Base-by-base conservation (phyloP, 2,888 invertebrate species). In the Pyrrhosoma nymphula region DNA sequence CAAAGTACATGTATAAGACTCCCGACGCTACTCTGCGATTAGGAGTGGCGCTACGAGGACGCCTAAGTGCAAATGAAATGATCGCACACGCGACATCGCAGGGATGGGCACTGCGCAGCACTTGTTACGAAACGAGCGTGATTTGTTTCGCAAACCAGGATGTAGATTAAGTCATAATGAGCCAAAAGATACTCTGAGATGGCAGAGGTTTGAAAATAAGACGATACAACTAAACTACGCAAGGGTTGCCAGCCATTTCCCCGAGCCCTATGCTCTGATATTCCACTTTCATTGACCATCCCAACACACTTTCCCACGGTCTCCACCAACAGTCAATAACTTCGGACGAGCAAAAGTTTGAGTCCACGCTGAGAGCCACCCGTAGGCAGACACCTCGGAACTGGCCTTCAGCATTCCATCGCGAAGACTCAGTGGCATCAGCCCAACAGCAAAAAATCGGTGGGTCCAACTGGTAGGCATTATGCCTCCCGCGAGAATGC, bases 71-170 rank as follows among this genome's bases (percentile, higher is more conserved):
- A 18, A 82, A 82, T 82, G 23, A 35, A 82, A 35, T 0, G 16
- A 35, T 35, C 82, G 30, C 82, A 18, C 82, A 82, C 12, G 30
- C 35, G 82, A 35, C 30, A 35, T 35, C 35, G 26, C 30, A 12
- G 35, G 16, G 82, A 18, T 30, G 16, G 30, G 82, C 16, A 35
- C 82, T 82, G 35, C 82, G 82, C 82, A 35, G 82, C n/a, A n/a
- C n/a, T n/a, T n/a, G 35, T 82, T 82, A 35, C 82, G 82, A 82
- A 82, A 82, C 82, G n/a, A 35, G 82, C 82, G 82, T 82, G 82
- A 82, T 82, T 82, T 82, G 82, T 82, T 82, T 35, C 82, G 82
- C 16, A 82, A 82, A 82, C 82, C 35, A 82, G 35, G 35, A 47
- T 47, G 8, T 47, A 8, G 47, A 47, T 47, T 47, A 47, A 47